A percentile compares a stretch with the other conserved stretches of the same genome.
Conservation (phyloP, 2,113 vertebrate species). For the Zosterops hypoxanthus region DNA sequence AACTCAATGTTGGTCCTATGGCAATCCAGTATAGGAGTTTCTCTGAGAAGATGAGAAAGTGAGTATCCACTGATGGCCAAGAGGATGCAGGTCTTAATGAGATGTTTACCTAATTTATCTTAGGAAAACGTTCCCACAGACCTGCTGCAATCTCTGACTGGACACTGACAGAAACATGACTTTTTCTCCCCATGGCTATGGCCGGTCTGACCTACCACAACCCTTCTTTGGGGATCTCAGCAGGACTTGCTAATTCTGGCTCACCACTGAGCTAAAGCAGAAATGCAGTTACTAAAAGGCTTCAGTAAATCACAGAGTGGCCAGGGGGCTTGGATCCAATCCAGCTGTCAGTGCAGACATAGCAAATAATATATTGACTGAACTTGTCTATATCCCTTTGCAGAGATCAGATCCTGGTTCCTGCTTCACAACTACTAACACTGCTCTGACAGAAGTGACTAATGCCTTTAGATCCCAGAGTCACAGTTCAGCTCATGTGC, state of each 20-base stretch:
- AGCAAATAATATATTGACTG: background rate
- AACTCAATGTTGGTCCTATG: background rate
- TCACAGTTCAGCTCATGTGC: conserved; percentile 10
- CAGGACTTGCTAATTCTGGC: background rate
- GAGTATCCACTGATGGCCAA: background rate
- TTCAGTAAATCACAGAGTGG: background rate
- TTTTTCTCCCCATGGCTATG: background rate
- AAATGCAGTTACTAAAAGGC: background rate
- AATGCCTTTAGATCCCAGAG: conserved; percentile 27
- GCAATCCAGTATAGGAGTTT: background rate
- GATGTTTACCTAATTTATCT: background rate
- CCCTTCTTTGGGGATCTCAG: background rate
- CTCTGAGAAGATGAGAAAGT: background rate
- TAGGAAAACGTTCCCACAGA: background rate
- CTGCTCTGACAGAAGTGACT: conserved; percentile 36
- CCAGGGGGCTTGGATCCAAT: background rate
- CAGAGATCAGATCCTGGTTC: background rate
- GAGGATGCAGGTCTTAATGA: background rate
- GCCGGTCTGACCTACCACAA: background rate
- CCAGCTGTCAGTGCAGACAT: background rate
- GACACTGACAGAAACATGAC: background rate
- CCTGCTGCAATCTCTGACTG: background rate
- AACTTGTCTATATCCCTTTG: background rate
- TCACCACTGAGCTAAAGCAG: background rate
- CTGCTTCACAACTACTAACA: conserved; percentile 9